phyloP scores from a whole-genome alignment of 2,888 invertebrate species.

The Drosophila prostipennis region DNA sequence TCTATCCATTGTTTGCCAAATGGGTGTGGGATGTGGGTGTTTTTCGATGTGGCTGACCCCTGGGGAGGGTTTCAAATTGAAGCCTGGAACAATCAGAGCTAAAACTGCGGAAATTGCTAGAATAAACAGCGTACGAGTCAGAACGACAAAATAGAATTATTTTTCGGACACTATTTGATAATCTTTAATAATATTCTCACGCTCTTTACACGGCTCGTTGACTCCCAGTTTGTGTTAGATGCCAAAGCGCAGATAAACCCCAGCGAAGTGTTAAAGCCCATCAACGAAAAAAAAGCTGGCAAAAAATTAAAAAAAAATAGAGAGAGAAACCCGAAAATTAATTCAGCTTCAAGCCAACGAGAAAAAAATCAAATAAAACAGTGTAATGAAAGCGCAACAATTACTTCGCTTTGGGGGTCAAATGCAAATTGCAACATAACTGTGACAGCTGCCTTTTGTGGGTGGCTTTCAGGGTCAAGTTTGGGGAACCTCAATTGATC shows the following conservation, averaged over 20 bases:
- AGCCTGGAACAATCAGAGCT: slow-evolving; percentile 62
- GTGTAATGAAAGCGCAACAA: slow-evolving; percentile 53
- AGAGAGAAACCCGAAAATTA: slow-evolving; percentile 32
- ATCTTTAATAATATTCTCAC: slow-evolving; percentile 79
- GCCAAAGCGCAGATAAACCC: slow-evolving; percentile 52
- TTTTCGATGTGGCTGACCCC: slow-evolving; percentile 3
- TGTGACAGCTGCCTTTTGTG: slow-evolving; percentile 37
- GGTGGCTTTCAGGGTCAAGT: slow-evolving; percentile 54
- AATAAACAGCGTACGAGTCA: slow-evolving; percentile 52
- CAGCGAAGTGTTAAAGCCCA: slow-evolving; percentile 55
- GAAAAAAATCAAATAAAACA: slow-evolving; percentile 24
- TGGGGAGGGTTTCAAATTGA: slow-evolving; percentile 2
- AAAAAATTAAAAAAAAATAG: slow-evolving; percentile 43
- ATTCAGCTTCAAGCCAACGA: slow-evolving; percentile 8
- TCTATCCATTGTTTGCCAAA: slow-evolving; percentile 24
- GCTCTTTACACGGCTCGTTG: slow-evolving; percentile 81
- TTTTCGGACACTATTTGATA: slow-evolving; percentile 48
- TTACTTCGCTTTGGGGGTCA: slow-evolving; percentile 64
- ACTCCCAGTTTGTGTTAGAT: slow-evolving; percentile 54
- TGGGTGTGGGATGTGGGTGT: slow-evolving; percentile 22
- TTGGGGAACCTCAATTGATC: slow-evolving; percentile 31
- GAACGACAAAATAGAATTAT: slow-evolving; percentile 31
- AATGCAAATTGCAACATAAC: slow-evolving; percentile 75
- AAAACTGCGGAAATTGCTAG: slow-evolving; percentile 72
- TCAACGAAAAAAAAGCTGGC: slow-evolving; percentile 41